Base-by-base conservation (phyloP, 2,797 vertebrate genomes). In the Gymnocypris eckloni region DNA sequence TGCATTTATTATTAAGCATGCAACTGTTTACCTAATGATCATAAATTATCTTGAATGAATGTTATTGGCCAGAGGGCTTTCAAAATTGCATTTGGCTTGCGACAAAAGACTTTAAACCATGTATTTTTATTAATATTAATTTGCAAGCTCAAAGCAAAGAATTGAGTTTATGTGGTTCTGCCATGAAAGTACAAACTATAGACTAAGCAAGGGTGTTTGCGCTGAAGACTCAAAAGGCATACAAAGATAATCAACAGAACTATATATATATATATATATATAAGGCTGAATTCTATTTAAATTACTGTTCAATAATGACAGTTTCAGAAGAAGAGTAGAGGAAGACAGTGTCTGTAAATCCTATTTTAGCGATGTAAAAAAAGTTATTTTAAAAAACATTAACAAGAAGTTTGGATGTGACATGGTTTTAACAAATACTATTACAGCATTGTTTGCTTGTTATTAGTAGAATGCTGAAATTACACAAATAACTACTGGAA, bases 1-100 rank as follows among this genome's bases (percentile, higher is more conserved):
- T 50, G 16, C 48, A 78, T 70, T 20, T 22, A 64, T 81, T 70
- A 81, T 54, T 54, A 41, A 70, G 20, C 28, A 28, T 85, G 83
- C 39, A 48, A 61, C 66, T n/a, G 20, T 79, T 85, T 71, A 48
- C 39, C 20, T 61, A 79, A 71, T 79, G 25, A 85, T 45, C 64
- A 70, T 45, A 13, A 22, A 72, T 72, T 3, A 12, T 79, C 28
- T 61, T 33, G 18, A 71, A 71, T 54, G 72, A 41, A 48, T 79
- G 67, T 25, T 64, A 37, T 71, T 72, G 66, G 72, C 83, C 8
- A 59, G 37, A 79, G 64, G 37, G n/a, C 48, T 45, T 85, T 59
- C 28, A 48, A 80, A 72, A 72, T 50, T 64, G 39, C 9, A 64
- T 80, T 72, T 80, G 67, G 67, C 52, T 72, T 50, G 41, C 39